phyloP scores from a whole-genome alignment of 2,113 vertebrate genomes.

The Felis catus region DNA sequence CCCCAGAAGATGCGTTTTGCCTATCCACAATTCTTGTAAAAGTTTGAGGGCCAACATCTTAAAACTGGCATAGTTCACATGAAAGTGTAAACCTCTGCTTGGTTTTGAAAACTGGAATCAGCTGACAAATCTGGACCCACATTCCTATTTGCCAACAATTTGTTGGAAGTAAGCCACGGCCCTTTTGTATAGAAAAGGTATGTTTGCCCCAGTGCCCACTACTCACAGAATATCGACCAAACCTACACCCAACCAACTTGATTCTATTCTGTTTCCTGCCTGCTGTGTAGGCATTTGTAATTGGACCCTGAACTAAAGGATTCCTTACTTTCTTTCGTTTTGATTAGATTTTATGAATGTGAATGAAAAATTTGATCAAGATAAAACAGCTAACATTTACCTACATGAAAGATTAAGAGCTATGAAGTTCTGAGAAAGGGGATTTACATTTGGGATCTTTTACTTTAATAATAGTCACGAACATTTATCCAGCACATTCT shows the following conservation, averaged over 20 bases:
- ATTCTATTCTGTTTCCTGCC: not conserved
- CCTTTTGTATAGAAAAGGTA: not conserved
- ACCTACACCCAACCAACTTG: not conserved
- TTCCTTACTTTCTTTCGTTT: not conserved
- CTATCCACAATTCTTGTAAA: not conserved
- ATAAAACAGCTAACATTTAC: not conserved
- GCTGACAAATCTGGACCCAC: not conserved
- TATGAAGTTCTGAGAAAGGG: not conserved
- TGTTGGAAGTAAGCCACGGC: not conserved
- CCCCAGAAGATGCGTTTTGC: no score
- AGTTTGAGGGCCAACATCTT: not conserved
- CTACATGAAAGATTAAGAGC: not conserved
- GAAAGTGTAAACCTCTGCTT: not conserved
- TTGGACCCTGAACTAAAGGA: not conserved
- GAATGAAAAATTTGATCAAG: not conserved
- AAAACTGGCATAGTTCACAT: not conserved
- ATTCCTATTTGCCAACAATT: not conserved
- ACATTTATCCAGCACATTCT: not conserved
- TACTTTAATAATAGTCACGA: not conserved
- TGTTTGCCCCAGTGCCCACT: accelerated
- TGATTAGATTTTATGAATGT: not conserved
- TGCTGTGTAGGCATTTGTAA: not conserved
- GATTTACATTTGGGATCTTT: not conserved
- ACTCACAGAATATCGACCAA: not conserved
- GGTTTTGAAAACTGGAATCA: not conserved